Evolutionary conservation across 2,797 vertebrate genomes (phyloP).

Genomic region (Cynodonichthys magdalenae): DNA sequence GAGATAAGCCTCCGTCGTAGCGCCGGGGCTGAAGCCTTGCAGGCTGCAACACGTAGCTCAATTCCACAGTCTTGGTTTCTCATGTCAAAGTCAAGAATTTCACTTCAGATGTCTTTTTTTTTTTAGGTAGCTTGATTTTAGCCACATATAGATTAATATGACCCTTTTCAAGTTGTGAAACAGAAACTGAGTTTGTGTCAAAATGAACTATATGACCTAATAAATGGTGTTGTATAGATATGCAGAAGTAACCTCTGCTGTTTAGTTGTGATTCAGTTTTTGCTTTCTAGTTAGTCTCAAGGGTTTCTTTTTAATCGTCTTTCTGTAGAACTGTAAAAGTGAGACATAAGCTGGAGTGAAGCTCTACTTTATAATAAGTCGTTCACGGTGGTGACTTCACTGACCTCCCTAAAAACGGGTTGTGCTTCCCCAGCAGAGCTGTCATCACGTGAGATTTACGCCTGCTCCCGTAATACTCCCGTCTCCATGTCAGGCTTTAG

Average conservation of each 20-base stretch:
- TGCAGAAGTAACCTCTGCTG: no score
- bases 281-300: no score
- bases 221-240: no score
- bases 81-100: constrained; percentile 37
- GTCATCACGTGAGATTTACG: constrained; percentile 56
- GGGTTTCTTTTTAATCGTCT: no score
- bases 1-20: constrained; percentile 38
- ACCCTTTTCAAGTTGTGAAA: neutral
- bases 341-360: neutral
- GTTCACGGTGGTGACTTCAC: neutral
- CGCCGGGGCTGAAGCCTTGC: constrained; percentile 35
- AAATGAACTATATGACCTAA: neutral
- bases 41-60: constrained; percentile 52
- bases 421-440: constrained; percentile 31
- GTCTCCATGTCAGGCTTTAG: constrained; percentile 35
- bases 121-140: neutral
- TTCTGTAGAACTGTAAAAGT: no score
- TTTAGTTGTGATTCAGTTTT: no score
- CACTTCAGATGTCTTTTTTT: neutral
- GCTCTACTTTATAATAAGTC: neutral
- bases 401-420: constrained; percentile 14
- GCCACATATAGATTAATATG: no score
- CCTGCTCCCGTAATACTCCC: constrained; percentile 47
- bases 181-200: neutral
- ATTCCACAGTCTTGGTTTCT: constrained; percentile 39